These are phyloP conservation scores for Perizoma affinitatum DNA, from an alignment of 2,888 invertebrate genomes.

Conservation along the genomic window DNA sequence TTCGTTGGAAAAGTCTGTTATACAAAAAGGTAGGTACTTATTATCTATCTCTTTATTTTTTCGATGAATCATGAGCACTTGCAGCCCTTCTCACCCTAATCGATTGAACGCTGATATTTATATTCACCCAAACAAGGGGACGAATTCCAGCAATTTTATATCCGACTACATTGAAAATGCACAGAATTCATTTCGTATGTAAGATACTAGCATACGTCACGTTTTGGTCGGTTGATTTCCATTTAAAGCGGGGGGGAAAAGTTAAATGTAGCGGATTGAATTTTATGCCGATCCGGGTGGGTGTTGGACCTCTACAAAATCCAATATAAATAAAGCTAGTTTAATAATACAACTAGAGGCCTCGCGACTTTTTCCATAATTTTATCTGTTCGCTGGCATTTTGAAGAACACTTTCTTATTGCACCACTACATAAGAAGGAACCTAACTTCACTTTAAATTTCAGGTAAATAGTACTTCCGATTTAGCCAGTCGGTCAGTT, in stretches of 20 bases:
- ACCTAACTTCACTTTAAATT: too few relatives aligned
- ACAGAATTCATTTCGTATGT: conserved; percentile 14
- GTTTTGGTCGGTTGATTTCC: conserved; percentile 54
- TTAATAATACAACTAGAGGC: conserved; percentile 5
- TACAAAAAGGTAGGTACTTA: too few relatives aligned
- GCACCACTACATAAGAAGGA: too few relatives aligned
- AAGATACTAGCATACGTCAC: conserved; percentile 40
- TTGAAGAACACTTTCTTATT: too few relatives aligned
- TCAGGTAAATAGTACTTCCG: too few relatives aligned
- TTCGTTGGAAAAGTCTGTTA: too few relatives aligned
- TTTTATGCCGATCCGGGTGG: conserved; percentile 43
- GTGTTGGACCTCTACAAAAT: conserved; percentile 22
- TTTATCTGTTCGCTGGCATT: too few relatives aligned
- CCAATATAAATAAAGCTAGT: conserved; percentile 6
- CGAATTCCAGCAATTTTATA: conserved; percentile 33
- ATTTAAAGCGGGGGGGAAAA: conserved; percentile 47
- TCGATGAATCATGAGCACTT: conserved; percentile 52
- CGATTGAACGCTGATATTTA: conserved; percentile 44
- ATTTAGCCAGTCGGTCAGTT: too few relatives aligned
- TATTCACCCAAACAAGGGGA: conserved; percentile 36
- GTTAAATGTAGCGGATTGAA: conserved; percentile 58
- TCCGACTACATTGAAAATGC: conserved; percentile 42
- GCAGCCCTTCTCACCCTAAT: conserved; percentile 42
- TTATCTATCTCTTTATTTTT: too few relatives aligned
- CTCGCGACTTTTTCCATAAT: background rate